Conservation (phyloP, 2,888 invertebrate genomes). For the Loripinus fragilis region DNA sequence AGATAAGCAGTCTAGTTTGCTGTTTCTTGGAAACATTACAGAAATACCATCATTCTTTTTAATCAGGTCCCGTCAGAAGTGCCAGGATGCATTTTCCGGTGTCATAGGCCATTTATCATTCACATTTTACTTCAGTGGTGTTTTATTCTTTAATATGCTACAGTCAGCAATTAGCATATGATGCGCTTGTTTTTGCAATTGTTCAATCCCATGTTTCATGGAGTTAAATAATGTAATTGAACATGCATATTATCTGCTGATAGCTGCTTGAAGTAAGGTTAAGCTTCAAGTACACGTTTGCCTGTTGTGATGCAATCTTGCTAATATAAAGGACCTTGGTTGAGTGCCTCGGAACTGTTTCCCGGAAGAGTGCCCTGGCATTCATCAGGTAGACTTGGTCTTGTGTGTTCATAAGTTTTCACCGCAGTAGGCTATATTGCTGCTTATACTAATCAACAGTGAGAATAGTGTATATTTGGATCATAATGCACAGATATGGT, state of each 20-base stretch:
- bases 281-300: background rate
- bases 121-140: background rate
- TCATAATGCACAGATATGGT: constrained; percentile 13
- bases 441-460: background rate
- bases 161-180: no score
- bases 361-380: background rate
- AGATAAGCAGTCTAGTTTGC: no score
- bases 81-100: background rate
- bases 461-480: background rate
- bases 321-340: background rate
- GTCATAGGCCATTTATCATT: background rate
- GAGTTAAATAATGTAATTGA: no score
- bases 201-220: no score
- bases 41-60: no score
- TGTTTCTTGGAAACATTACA: no score
- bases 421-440: background rate
- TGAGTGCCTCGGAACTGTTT: constrained; percentile 6
- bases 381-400: constrained; percentile 20
- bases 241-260: no score
- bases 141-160: background rate
- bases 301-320: background rate
- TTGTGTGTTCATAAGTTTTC: background rate
- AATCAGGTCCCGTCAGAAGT: no score
- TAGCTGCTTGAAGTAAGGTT: no score
- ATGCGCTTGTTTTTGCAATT: no score